Base-by-base conservation (phyloP, 2,888 invertebrate genomes). In the Clanis bilineata region DNA sequence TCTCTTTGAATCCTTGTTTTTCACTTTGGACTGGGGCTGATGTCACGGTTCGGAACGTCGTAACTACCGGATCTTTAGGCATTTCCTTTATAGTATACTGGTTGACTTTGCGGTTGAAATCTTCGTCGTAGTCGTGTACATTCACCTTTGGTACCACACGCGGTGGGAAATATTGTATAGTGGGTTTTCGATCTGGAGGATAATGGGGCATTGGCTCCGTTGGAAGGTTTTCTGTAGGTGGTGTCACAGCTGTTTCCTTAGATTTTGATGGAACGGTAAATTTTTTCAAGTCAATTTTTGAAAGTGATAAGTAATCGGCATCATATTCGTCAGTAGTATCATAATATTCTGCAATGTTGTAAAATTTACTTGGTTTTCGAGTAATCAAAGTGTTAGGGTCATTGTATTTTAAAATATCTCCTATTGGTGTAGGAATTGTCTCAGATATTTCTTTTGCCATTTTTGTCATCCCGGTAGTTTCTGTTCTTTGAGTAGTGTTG, bases 91-190 rank as follows among this genome's bases (percentile, higher is more conserved):
- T 57, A 0, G 73, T 68, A 45, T 73, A 82, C 18, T 72, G 61
- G 58, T 85, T 79, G 1, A 85, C 64, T 76, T 83, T 86, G 21
- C 64, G 71, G 56, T 80, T 77, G 51, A 82, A 83, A 47, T 73
- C 67, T 1, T 65, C 66, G 59, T 85, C 82, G 57, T 83, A 81
- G 51, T 82, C 80, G 39, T 79, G 76, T 0, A 73, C 23, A 43
- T 70, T 81, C 0, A 79, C 64, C 57, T 63, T 79, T n/a, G 77
- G 78, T 0, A 67, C 69, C 3, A 67, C 69, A 58, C 74, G 72
- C 1, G 91, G 91, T 15, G 91, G 90, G 69, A 91, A 92, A 69
- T 88, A 90, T 63, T 90, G 88, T 4, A 91, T 61, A 0, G 90
- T 90, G 1, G 87, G 81, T 56, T 80, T 80, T 54, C 89, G 77